Conservation (phyloP, 2,888 invertebrate species). For the Microctonus aethiopoides region DNA sequence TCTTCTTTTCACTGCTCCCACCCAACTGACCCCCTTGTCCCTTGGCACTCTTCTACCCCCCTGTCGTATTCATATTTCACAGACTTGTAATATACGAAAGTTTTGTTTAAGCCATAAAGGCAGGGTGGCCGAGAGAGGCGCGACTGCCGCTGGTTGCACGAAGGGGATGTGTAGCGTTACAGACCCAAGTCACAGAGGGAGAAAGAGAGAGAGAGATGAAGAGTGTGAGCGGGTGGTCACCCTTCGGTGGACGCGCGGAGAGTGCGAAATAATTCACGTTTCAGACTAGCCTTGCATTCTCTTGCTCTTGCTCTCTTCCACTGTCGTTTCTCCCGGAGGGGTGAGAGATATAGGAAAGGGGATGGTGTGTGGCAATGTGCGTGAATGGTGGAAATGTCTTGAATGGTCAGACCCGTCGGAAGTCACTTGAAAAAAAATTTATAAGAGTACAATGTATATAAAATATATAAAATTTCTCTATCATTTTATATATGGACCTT, state of each 20-base stretch:
- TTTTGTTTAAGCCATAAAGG: conserved; percentile 66
- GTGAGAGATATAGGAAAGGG: neutral
- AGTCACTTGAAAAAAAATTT: neutral
- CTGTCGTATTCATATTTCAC: conserved; percentile 65
- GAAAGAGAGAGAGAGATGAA: neutral
- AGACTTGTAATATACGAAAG: conserved; percentile 65
- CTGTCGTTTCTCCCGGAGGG: neutral
- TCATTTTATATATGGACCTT: neutral
- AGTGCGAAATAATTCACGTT: conserved; percentile 60
- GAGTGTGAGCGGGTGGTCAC: conserved; percentile 43
- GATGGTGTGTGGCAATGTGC: neutral
- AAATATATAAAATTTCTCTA: neutral
- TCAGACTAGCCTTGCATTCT: conserved; percentile 49
- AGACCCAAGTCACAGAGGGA: neutral
- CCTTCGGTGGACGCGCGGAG: conserved; percentile 52
- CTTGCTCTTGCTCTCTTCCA: conserved; percentile 35
- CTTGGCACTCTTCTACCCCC: neutral
- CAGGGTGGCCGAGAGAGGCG: conserved; percentile 44
- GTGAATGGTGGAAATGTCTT: conserved; percentile 26
- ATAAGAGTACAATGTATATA: neutral
- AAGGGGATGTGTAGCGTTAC: conserved; percentile 28
- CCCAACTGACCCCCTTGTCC: conserved; percentile 3
- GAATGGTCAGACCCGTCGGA: conserved; percentile 22
- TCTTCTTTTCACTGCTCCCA: conserved; percentile 13
- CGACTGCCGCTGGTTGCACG: conserved; percentile 32